Conservation (phyloP, 2,113 vertebrate species). For the Erinaceus europaeus region DNA sequence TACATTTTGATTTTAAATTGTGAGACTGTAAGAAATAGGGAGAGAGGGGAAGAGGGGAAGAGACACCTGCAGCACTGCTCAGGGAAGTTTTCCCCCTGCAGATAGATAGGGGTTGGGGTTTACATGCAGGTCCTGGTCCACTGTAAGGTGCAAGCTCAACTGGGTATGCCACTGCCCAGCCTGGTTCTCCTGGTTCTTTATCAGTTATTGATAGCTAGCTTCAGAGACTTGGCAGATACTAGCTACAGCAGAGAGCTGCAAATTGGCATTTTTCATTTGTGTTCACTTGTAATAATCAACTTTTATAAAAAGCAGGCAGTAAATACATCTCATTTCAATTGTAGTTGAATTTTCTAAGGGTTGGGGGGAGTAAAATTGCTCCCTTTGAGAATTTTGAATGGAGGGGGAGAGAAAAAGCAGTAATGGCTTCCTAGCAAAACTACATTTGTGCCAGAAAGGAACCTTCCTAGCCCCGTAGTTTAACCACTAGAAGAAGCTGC, state of each 20-base stretch:
- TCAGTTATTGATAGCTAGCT: not conserved
- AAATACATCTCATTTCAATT: slow-evolving; percentile 7
- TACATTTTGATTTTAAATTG: no score
- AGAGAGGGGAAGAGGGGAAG: no score
- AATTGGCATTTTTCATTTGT: not conserved
- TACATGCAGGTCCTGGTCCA: no score
- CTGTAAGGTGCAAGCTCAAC: no score
- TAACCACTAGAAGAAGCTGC: not conserved
- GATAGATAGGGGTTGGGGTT: no score
- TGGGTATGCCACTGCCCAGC: no score
- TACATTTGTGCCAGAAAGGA: not conserved
- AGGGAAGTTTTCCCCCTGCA: no score
- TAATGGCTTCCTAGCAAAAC: not conserved
- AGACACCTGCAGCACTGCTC: no score
- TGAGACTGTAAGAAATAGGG: no score
- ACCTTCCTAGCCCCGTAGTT: not conserved
- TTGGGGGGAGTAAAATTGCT: not conserved
- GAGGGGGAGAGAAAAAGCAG: not conserved
- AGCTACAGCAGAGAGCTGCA: not conserved
- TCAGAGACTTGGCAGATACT: not conserved
- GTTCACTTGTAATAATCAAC: slow-evolving; percentile 2
- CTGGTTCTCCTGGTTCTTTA: no score
- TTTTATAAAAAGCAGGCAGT: not conserved
- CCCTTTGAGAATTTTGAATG: not conserved
- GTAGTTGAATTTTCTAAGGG: slow-evolving; percentile 2